Base-by-base conservation (phyloP, 2,797 vertebrate genomes). In the Thaleichthys pacificus region DNA sequence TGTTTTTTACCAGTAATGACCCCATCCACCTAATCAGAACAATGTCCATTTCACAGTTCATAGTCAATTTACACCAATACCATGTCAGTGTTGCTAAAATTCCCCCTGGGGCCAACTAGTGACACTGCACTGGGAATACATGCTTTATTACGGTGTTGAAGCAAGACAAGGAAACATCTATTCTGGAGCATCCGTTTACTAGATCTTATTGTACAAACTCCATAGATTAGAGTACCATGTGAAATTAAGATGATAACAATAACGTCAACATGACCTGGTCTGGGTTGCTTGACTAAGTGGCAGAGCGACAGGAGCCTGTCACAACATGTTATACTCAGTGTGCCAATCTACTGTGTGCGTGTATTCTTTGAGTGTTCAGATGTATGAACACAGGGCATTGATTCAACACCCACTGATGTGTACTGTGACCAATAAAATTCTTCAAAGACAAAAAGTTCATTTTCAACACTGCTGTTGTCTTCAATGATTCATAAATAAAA, bases 201-300 rank as follows among this genome's bases (percentile, higher is more conserved):
- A 86, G 82, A 30, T 30, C 28, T 30, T 30, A 82, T 87, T 77
- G 77, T 77, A 90, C 82, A 85, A 85, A 87, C 81, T 83, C 77
- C 84, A 85, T 84, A 83, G 70, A 77, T 88, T 82, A 85, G 82
- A 73, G 78, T 82, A 83, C 83, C 69, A 32, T 73, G 78, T 82
- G 74, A 86, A 86, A 85, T 80, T 67, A 76, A 86, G 82, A 85
- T 72, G 77, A 84, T 76, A 86, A 85, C 86, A 54, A 68, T 78
- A 78, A 87, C 82, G 49, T 69, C 78, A 78, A 87, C 83, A 86
- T 79, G 81, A 84, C 72, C 77, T 85, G 85, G 84, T 87, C 83
- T 77, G 65, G 70, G 66, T 24, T 66, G 72, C 69, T 30, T 38
- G 22, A 54, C 14, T 56, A 61, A 60, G 42, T 62, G 56, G 66